Evolutionary conservation across 2,797 vertebrate species (phyloP), one percentile per base, ranked within the genome.

Genomic region (Poecilia picta): DNA sequence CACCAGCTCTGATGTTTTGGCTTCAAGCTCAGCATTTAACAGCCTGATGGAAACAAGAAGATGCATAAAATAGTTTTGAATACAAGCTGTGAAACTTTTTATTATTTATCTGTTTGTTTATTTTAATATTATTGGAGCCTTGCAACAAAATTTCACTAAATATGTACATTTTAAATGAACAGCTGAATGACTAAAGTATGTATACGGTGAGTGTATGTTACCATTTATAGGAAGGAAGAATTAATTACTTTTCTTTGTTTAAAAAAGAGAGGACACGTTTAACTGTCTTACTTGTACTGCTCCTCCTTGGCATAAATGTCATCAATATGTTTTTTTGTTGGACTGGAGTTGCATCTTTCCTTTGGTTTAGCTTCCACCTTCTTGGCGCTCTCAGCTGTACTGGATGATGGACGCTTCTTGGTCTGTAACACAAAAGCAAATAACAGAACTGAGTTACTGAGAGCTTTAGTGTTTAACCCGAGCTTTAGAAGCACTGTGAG

Each of bases 1-100:
- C 23, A 98, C 96, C 47, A 98, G 64, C 83, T 96, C 94, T 83
- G 97, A 96, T 85, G 97, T 97, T 96, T 97, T 99, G 87, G 96
- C 97, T 88, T 98, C 97, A 73, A 99, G 91, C 92, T 97, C 96
- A 92, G 97, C 98, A 95, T 99, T 99, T 84, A 97, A 87, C 80
- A 94, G 93, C 89, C 98, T 99, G 84, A 88, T 92, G 66, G 86
- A 91, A 86, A 89, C 39, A 70, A 70, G 47, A 72, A 64, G 72
- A 81, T 20, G 33, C 11, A 45, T n/a, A 6, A 71, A 8, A 2
- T 16, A 16, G 20, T 28, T 66, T 46, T 28, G 16, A 46, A 28
- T 1, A 46, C n/a, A 45, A 45, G 49, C 7, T 23, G 49, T 51
- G 49, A 25, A 53, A 53, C 20, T 10, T 53, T 53, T 25, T 20